A percentile compares a stretch with the other conserved stretches of the same genome.
phyloP scores from a whole-genome alignment of 1,140 invertebrate species.

The Harpegnathos saltator region DNA sequence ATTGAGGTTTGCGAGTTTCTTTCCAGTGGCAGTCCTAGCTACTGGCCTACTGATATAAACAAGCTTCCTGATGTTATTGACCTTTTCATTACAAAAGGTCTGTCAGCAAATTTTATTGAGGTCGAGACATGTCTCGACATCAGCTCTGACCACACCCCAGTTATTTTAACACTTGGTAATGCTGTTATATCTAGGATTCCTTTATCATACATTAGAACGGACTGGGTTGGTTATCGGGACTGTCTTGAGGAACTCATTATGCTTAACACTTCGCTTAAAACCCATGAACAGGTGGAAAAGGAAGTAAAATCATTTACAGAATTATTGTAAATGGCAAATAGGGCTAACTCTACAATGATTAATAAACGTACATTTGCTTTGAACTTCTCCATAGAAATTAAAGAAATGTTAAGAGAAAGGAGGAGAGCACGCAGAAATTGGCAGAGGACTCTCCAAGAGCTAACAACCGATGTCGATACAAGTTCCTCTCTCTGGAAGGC shows the following conservation, averaged over 20 bases:
- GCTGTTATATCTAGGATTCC: too few species aligned
- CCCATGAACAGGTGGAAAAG: neutral
- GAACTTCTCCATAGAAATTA: neutral
- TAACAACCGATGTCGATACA: constrained; percentile 1
- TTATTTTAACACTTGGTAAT: neutral
- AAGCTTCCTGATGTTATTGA: too few species aligned
- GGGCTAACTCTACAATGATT: too few species aligned
- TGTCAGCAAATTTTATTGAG: neutral
- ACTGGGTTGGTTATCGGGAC: too few species aligned
- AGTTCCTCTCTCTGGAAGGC: constrained; percentile 65
- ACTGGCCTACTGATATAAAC: too few species aligned
- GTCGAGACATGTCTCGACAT: neutral
- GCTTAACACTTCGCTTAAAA: neutral
- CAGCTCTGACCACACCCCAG: neutral
- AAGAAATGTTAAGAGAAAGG: constrained; percentile 18
- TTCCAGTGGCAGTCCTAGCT: too few species aligned
- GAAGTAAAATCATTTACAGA: neutral
- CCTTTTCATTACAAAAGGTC: neutral
- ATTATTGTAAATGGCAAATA: neutral
- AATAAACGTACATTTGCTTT: neutral
- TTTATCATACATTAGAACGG: too few species aligned
- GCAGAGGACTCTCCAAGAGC: constrained; percentile 5
- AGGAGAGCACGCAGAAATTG: neutral
- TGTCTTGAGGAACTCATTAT: neutral
- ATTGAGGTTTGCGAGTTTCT: constrained; percentile 18